Base-by-base conservation (phyloP, 2,797 vertebrate species). In the Hipposideros larvatus region DNA sequence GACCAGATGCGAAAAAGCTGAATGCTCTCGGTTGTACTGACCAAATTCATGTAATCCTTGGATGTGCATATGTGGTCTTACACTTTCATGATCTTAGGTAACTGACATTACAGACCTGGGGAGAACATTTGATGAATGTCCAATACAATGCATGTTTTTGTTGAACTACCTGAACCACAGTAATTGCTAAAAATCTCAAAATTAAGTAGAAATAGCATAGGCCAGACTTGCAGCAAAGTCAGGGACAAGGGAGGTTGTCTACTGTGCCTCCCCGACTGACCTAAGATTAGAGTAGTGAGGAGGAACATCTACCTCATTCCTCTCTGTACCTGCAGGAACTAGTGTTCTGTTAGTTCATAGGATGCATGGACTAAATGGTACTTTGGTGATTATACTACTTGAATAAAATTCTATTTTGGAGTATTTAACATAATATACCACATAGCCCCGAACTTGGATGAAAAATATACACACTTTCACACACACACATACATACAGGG, bases 161-260 rank as follows among this genome's bases (percentile, higher is more conserved):
- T 71, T 86, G 22, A 91, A 57, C 9, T 8, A 55, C 43, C 19
- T n/a, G 22, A 41, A 87, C 16, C 22, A 43, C 1, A 59, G 16
- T 43, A 87, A 84, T 85, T 82, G 51, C 28, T 86, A 85, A 96
- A 37, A 51, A 66, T 66, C 65, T 84, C 74, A 95, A 80, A 86
- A 68, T 71, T 61, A 43, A 75, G 31, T 14, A 82, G 28, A 85
- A 96, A 85, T 66, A 51, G n/a, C n/a, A 41, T 53, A 88, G 19
- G 19, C 77, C 48, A 95, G 16, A 77, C 59, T 46, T 77, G 37
- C 51, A 78, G 19, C 11, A 61, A 65, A 74, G 11, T 79, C 66
- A 71, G 26, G 31, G 53, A 51, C 28, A 70, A 79, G 11, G 37
- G 8, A 78, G 7, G 7, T 28, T 73, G 22, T 82, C 34, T 26